phyloP scores from a whole-genome alignment of 1,140 invertebrate genomes.

The Melitaea cinxia region DNA sequence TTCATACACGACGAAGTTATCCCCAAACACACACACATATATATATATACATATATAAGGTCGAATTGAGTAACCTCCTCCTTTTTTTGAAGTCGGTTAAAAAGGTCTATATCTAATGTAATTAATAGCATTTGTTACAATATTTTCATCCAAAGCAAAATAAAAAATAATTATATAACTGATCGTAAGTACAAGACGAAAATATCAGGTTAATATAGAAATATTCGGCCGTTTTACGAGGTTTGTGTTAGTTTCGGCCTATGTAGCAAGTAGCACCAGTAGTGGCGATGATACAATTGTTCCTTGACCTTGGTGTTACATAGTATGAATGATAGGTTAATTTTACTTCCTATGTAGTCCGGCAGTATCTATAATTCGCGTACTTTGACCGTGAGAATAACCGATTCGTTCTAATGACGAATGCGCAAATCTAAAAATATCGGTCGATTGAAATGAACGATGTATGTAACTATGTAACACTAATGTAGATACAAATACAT shows the following conservation, averaged over 20 bases:
- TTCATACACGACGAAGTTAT: no score
- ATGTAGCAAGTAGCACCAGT: slow-evolving; percentile 9
- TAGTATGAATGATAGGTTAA: slow-evolving; percentile 28
- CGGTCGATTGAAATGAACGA: slow-evolving; percentile 14
- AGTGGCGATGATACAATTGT: slow-evolving; percentile 26
- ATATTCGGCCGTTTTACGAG: no score
- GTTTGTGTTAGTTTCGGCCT: slow-evolving; percentile 15
- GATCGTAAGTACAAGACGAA: no score
- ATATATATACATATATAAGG: no score
- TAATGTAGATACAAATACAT: background rate
- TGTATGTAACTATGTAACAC: background rate
- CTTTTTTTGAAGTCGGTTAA: no score
- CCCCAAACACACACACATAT: no score
- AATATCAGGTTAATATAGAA: no score
- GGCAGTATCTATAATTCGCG: slow-evolving; percentile 21
- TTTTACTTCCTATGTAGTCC: slow-evolving; percentile 32
- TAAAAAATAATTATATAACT: no score
- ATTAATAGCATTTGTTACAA: no score
- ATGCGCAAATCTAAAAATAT: slow-evolving; percentile 32
- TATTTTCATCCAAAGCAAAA: no score
- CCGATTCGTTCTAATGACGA: slow-evolving; percentile 27
- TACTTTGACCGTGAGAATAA: slow-evolving; percentile 26
- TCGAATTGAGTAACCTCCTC: no score
- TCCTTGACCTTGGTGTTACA: slow-evolving; percentile 26
- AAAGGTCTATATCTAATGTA: no score